Conservation (phyloP, 1,140 invertebrate species). For the Cecropterus lyciades region DNA sequence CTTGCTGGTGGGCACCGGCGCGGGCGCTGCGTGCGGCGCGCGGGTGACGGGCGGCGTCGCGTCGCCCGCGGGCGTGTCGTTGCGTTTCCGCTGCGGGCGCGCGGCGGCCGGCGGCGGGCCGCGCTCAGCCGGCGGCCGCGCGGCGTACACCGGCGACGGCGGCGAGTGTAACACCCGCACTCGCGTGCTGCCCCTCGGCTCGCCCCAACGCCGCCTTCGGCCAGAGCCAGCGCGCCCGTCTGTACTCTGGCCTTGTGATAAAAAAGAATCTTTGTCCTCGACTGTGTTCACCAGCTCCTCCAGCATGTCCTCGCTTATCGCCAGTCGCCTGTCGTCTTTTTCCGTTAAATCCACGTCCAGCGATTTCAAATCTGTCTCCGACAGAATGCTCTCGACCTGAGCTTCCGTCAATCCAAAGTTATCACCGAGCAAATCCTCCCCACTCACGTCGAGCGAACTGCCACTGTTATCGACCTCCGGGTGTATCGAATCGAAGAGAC, state of each 20-base stretch:
- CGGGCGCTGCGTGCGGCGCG: too few relatives aligned
- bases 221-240: too few relatives aligned
- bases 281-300: conserved; percentile 56
- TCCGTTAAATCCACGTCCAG: conserved; percentile 50
- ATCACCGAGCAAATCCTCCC: conserved; percentile 56
- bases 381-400: conserved; percentile 66
- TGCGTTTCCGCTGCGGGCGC: conserved; percentile 1
- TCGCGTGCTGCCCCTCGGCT: too few relatives aligned
- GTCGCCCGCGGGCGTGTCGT: conserved; percentile 9
- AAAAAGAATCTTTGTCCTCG: conserved; percentile 72
- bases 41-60: too few relatives aligned
- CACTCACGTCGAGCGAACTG: conserved; percentile 49
- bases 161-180: too few relatives aligned
- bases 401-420: conserved; percentile 68
- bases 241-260: conserved; percentile 69
- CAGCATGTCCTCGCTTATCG: conserved; percentile 52
- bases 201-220: too few relatives aligned
- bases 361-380: conserved; percentile 61
- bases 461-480: conserved; percentile 54
- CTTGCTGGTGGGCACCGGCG: conserved; percentile 50
- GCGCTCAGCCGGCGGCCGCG: conserved; percentile 33
- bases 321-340: conserved; percentile 50
- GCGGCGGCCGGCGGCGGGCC: conserved; percentile 43
- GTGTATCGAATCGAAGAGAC: conserved; percentile 63
- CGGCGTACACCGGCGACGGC: conserved; percentile 38